Evolutionary conservation across 2,797 vertebrate species (phyloP).

Genomic region (Mus spretus): DNA sequence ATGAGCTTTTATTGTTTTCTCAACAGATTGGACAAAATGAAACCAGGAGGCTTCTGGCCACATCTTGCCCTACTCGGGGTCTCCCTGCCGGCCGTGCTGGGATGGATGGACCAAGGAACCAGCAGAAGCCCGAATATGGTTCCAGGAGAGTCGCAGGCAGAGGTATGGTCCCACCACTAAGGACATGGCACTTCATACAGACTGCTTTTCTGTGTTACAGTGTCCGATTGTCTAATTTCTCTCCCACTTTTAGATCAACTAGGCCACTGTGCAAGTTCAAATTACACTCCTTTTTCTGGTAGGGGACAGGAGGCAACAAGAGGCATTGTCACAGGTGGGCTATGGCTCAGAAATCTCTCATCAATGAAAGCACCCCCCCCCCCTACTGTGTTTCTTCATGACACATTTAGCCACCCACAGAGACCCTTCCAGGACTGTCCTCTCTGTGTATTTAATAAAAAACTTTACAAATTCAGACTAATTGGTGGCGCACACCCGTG

Average conservation of each 20-base stretch:
- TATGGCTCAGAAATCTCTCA: not conserved
- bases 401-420: not conserved
- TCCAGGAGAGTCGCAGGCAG: conserved; percentile 82
- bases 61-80: conserved; percentile 91
- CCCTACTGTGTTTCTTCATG: not conserved
- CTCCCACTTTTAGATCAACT: not conserved
- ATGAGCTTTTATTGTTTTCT: conserved; percentile 74
- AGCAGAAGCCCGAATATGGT: conserved; percentile 81
- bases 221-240: conserved; percentile 2
- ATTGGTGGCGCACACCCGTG: conserved; percentile 21
- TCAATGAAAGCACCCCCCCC: not conserved
- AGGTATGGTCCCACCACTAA: conserved; percentile 88
- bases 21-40: conserved; percentile 92
- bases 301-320: not conserved
- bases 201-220: not conserved
- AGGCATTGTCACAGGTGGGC: not conserved
- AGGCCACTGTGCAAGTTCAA: conserved; percentile 2
- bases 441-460: conserved; percentile 43
- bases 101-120: conserved; percentile 87
- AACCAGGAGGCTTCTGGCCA: conserved; percentile 91
- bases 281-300: not conserved
- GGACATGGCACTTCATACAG: not conserved
- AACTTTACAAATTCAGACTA: conserved; percentile 43
- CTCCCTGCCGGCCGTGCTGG: conserved; percentile 88
- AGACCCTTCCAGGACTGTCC: not conserved